A percentile compares a stretch with the other conserved stretches of the same genome.
phyloP scores from a whole-genome alignment of 2,113 vertebrate genomes.

The Paratilapia polleni region DNA sequence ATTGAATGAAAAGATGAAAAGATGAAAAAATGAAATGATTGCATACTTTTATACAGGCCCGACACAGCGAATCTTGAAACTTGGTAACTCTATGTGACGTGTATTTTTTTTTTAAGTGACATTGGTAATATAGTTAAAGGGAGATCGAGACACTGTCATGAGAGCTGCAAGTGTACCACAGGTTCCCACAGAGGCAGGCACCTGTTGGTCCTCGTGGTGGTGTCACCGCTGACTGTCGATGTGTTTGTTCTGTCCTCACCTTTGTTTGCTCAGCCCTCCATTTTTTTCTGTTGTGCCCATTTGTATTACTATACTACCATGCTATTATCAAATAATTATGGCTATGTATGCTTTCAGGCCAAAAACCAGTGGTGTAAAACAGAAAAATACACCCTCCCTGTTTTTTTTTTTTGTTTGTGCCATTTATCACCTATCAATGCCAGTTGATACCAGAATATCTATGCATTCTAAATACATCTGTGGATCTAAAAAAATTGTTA shows the following conservation, averaged over 20 bases:
- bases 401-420: no score
- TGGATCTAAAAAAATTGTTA: neutral
- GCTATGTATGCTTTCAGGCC: no score
- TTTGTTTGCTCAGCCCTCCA: no score
- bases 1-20: neutral
- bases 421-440: neutral
- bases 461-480: neutral
- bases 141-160: neutral
- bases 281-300: no score
- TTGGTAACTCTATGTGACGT: neutral
- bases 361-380: no score
- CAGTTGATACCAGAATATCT: neutral
- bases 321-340: no score
- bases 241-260: no score
- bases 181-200: neutral
- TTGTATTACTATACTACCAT: no score
- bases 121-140: neutral
- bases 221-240: no score
- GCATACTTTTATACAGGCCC: neutral
- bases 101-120: neutral
- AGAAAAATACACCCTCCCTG: no score
- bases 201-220: neutral
- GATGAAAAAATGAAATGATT: neutral
- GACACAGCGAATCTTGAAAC: neutral
- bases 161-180: neutral